These are phyloP conservation scores for Rhingia campestris DNA, from an alignment of 2,888 invertebrate genomes.

Conservation along the genomic window DNA sequence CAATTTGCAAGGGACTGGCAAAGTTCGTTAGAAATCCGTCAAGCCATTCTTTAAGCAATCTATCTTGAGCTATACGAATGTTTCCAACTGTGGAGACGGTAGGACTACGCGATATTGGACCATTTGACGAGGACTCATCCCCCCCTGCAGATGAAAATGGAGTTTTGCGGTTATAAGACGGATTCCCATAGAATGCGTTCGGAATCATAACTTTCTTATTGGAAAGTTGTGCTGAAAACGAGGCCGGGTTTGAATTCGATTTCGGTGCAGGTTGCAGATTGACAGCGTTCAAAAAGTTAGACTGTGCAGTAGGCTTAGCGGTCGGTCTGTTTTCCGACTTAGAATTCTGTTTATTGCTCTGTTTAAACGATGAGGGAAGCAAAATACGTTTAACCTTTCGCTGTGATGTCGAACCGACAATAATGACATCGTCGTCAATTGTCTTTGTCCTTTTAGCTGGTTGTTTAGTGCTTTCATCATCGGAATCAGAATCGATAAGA, in stretches of 20 bases:
- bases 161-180: conserved; percentile 58
- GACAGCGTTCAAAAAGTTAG: conserved; percentile 77
- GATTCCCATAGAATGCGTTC: conserved; percentile 77
- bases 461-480: conserved; percentile 30
- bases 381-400: neutral
- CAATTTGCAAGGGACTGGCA: conserved; percentile 76
- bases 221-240: conserved; percentile 76
- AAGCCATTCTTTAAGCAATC: conserved; percentile 75
- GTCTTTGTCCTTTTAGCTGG: neutral
- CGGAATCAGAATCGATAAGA: conserved; percentile 62
- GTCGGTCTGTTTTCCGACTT: conserved; percentile 10
- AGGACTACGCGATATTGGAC: conserved; percentile 28
- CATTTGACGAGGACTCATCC: conserved; percentile 35
- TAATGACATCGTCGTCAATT: conserved; percentile 63
- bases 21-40: conserved; percentile 77
- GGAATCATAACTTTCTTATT: conserved; percentile 77
- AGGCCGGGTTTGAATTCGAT: conserved; percentile 72
- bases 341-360: neutral
- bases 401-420: conserved; percentile 50
- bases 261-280: conserved; percentile 75
- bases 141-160: conserved; percentile 14
- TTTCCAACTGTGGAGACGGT: conserved; percentile 4
- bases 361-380: neutral
- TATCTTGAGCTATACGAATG: conserved; percentile 45
- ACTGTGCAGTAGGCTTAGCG: conserved; percentile 73